A percentile compares a stretch with the other conserved stretches of the same genome.
phyloP scores from a whole-genome alignment of 2,113 vertebrate species.

The Aptenodytes forsteri region DNA sequence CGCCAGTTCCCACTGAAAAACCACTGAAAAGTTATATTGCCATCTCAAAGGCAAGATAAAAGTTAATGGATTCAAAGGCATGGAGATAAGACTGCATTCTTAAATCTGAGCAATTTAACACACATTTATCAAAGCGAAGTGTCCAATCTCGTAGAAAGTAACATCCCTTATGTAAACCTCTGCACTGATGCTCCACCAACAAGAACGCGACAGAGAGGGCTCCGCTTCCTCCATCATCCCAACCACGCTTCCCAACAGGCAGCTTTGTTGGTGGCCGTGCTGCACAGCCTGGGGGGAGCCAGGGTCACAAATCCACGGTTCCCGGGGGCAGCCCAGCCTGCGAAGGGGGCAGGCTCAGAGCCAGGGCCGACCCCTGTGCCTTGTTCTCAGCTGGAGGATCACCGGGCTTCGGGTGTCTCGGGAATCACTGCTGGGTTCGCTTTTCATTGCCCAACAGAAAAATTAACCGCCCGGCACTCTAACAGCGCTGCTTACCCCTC shows the following conservation, averaged over 20 bases:
- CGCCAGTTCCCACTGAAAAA: neutral
- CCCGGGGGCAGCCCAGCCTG: neutral
- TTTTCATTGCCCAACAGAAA: neutral
- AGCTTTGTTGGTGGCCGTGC: accelerated
- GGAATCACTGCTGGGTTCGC: neutral
- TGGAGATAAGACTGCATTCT: neutral
- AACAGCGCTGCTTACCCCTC: neutral
- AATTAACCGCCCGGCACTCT: neutral
- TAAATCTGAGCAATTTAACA: neutral
- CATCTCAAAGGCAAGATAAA: neutral
- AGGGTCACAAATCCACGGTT: accelerated
- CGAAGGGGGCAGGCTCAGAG: neutral
- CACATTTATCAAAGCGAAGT: neutral
- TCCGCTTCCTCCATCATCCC: neutral
- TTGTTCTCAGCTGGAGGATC: neutral
- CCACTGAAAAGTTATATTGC: neutral
- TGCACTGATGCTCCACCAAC: neutral
- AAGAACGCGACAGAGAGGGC: neutral
- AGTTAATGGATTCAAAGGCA: conserved; percentile 6
- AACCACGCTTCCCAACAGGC: neutral
- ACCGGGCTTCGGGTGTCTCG: accelerated
- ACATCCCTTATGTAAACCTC: neutral
- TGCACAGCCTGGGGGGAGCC: neutral
- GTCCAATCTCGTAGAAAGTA: neutral
- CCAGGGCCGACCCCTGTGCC: accelerated